Evolutionary conservation across 2,113 vertebrate genomes (phyloP).

Genomic region (Monarcha castaneiventris): DNA sequence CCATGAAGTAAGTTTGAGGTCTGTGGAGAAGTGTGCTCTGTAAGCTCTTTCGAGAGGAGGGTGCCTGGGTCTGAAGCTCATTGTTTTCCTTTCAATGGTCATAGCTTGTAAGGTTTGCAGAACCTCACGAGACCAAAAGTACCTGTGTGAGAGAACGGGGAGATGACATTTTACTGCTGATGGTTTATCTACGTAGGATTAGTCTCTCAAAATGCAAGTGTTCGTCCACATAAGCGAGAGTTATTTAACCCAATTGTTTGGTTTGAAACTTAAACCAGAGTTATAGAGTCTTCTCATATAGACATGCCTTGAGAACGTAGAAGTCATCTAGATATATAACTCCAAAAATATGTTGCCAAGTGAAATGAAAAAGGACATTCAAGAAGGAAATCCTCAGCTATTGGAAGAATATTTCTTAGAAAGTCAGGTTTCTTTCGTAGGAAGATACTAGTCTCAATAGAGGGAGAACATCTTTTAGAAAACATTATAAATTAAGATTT

Average conservation of each 20-base stretch:
- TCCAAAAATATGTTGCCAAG: not conserved
- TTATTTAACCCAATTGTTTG: not conserved
- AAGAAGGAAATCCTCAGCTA: not conserved
- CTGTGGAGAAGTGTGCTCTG: not conserved
- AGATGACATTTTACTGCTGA: not conserved
- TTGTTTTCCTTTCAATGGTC: not conserved
- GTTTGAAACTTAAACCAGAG: not conserved
- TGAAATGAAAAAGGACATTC: not conserved
- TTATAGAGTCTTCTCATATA: not conserved
- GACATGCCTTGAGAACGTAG: not conserved
- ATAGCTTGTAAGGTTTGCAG: not conserved
- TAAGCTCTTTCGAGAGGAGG: not conserved
- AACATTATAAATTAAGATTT: not conserved
- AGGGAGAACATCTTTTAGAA: not conserved
- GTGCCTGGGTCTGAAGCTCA: not conserved
- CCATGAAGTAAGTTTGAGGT: not conserved
- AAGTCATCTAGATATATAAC: not conserved
- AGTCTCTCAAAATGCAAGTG: not conserved
- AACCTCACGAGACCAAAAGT: not conserved
- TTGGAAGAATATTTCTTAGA: not conserved
- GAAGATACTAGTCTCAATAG: not conserved
- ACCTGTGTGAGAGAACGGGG: not conserved
- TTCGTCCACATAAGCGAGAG: not conserved
- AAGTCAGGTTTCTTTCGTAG: not conserved
- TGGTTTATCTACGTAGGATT: not conserved